Base-by-base conservation (phyloP, 92 coral and sea anemone species). In the Meandrina meandrites region DNA sequence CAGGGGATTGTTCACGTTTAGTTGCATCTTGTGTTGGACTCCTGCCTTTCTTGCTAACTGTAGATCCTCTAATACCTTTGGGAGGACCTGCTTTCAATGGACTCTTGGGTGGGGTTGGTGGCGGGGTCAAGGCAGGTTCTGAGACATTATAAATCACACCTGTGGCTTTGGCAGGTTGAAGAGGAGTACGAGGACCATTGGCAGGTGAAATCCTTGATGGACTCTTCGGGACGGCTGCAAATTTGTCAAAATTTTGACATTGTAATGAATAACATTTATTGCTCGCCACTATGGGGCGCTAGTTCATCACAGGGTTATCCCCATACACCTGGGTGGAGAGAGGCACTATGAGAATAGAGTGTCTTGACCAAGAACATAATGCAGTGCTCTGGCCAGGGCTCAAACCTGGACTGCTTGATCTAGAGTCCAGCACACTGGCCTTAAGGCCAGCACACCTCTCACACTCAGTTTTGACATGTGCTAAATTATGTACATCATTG, bases 111-210 rank as follows among this genome's bases (percentile, higher is more conserved):
- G 60, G 82, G 9, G 88, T 73, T 18, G 86, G 79, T n/a, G 83
- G 82, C 15, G 82, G 88, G 31, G 88, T 62, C 27, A 78, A 32
- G 82, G 28, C 5, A 7, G 34, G 71, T 30, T 89, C 94, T 58
- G 91, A 88, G 21, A 51, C 27, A 34, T 85, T 86, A 75, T 89
- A 92, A 35, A 89, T 90, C 81, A 92, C 92, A 31, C 92, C 94
- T 18, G 78, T 75, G 4, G 93, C 95, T 81, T 92, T 92, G 36
- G 95, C 91, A 35, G 95, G 34, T 40, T 91, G 85, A 53, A 92
- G 91, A 27, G 95, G 91, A n/a, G 89, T 82, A 58, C 95, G 91
- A 77, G 91, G 88, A 57, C 93, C 91, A 85, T 5, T 31, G n/a
- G 83, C 66, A 76, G 88, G 60, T 60, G 88, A 77, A 66, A 76